A percentile compares a stretch with the other conserved stretches of the same genome.
Evolutionary conservation across 2,888 invertebrate species (phyloP).

Genomic region (Platycnemis pennipes): DNA sequence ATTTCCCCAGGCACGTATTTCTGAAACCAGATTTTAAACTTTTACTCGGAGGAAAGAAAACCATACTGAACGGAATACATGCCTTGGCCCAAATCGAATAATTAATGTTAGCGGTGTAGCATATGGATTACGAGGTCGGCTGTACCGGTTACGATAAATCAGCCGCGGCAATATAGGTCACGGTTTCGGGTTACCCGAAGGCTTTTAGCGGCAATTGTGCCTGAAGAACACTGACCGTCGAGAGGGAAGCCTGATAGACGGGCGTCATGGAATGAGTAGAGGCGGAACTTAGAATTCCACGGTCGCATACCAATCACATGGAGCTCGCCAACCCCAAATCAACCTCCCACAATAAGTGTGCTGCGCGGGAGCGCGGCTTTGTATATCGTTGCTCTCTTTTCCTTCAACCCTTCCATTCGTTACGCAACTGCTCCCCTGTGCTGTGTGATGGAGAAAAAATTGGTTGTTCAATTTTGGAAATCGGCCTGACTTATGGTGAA

Average conservation of each 20-base stretch:
- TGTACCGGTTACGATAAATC: conserved; percentile 42
- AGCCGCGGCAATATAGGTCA: conserved; percentile 50
- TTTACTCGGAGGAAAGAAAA: neutral
- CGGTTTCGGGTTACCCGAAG: conserved; percentile 45
- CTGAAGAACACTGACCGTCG: conserved; percentile 34
- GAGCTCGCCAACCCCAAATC: neutral
- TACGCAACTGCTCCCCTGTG: neutral
- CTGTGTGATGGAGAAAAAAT: neutral
- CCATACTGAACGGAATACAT: conserved; percentile 16
- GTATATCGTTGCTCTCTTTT: neutral
- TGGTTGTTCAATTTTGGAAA: neutral
- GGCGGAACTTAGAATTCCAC: neutral
- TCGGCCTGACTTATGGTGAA: neutral
- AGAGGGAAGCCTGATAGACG: conserved; percentile 22
- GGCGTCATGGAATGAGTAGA: conserved; percentile 1
- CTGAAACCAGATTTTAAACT: neutral
- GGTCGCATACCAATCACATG: conserved; percentile 27
- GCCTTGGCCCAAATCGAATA: conserved; percentile 55
- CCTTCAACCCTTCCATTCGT: neutral
- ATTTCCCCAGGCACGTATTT: neutral
- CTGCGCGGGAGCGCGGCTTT: neutral
- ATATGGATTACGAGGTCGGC: conserved; percentile 56
- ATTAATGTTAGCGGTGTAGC: conserved; percentile 47
- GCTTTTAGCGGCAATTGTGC: conserved; percentile 39
- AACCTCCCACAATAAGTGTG: conserved; percentile 3